Evolutionary conservation across 2,888 invertebrate genomes (phyloP).

Genomic region (Xestobium rufovillosum): DNA sequence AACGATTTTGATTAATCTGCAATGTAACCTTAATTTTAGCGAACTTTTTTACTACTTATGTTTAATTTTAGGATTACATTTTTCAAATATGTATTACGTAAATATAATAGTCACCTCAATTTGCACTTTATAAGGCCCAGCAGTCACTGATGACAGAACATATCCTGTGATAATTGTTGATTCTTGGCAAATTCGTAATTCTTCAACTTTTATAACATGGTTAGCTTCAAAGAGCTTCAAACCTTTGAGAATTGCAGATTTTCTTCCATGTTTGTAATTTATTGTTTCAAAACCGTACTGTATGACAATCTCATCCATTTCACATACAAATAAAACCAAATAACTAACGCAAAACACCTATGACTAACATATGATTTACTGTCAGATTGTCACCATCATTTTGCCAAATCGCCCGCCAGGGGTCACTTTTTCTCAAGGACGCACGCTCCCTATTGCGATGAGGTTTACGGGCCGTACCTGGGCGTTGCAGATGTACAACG

Average conservation of each 20-base stretch:
- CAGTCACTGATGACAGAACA: neutral
- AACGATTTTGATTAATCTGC: neutral
- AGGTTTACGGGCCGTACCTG: no score
- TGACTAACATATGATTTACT: no score
- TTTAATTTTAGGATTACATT: no score
- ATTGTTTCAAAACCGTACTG: neutral
- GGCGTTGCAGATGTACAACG: no score
- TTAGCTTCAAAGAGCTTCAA: neutral
- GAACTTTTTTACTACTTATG: no score
- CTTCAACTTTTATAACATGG: neutral
- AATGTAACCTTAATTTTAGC: no score
- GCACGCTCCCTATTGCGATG: neutral
- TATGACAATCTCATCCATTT: conserved; percentile 1
- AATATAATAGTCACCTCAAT: neutral
- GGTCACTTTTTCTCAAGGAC: conserved; percentile 1
- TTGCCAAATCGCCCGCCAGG: neutral
- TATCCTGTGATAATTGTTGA: conserved; percentile 1
- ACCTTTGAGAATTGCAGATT: neutral
- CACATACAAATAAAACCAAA: no score
- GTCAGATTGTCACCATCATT: neutral
- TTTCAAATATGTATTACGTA: neutral
- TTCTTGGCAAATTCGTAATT: neutral
- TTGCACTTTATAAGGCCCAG: neutral
- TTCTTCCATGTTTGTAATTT: neutral
- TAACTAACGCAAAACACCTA: no score